Evolutionary conservation across 2,113 vertebrate species (phyloP).

Genomic region (Orcinus orca): DNA sequence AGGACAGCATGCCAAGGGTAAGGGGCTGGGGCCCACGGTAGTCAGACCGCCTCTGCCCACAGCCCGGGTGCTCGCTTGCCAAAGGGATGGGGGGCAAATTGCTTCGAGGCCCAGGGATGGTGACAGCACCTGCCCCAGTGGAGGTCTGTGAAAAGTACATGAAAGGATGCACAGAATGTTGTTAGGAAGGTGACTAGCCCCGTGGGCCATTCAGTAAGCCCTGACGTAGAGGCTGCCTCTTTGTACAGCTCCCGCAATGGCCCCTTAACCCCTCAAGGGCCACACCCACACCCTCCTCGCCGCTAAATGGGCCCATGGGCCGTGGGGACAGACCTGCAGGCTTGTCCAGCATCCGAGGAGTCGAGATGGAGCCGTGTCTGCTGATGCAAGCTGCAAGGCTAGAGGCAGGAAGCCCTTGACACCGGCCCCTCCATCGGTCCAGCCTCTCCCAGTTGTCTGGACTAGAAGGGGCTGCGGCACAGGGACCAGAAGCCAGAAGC

Average conservation of each 20-base stretch:
- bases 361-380: fast-evolving
- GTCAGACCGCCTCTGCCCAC: background rate
- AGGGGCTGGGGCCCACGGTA: background rate
- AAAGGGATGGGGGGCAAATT: background rate
- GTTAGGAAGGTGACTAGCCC: background rate
- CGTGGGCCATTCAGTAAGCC: fast-evolving
- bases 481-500: background rate
- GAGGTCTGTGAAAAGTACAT: background rate
- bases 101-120: background rate
- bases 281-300: background rate
- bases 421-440: background rate
- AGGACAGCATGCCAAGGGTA: too few species aligned
- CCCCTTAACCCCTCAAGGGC: background rate
- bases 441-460: background rate
- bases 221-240: fast-evolving
- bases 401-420: background rate
- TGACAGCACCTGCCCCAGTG: fast-evolving
- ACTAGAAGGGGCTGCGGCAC: background rate
- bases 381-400: background rate
- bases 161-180: background rate
- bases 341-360: background rate
- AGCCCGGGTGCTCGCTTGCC: background rate
- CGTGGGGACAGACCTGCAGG: too few species aligned
- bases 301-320: fast-evolving
- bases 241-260: background rate